Conservation (phyloP, 2,113 vertebrate species). For the Spea bombifrons region DNA sequence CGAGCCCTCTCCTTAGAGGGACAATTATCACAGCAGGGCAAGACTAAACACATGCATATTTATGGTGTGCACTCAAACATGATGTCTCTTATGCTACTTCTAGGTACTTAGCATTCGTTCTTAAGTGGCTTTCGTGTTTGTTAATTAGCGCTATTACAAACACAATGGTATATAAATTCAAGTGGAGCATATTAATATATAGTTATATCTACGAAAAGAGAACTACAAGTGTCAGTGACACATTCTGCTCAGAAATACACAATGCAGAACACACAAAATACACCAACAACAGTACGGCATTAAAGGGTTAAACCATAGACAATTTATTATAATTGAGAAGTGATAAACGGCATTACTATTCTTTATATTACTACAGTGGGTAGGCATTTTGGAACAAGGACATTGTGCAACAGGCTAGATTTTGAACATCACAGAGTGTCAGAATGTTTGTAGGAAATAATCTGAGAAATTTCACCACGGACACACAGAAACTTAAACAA, state of each 20-base stretch:
- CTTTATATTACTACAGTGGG: too few relatives aligned
- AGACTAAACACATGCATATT: conserved; percentile 48
- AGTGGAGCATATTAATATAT: neutral
- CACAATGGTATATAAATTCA: neutral
- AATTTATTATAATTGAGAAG: too few relatives aligned
- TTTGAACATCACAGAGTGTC: neutral
- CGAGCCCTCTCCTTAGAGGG: conserved; percentile 42
- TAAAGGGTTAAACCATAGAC: too few relatives aligned
- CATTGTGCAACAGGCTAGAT: too few relatives aligned
- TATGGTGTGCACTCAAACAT: conserved; percentile 25
- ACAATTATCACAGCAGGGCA: conserved; percentile 45
- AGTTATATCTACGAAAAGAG: neutral
- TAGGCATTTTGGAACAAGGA: too few relatives aligned
- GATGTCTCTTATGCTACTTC: conserved; percentile 25
- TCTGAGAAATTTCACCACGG: conserved; percentile 13
- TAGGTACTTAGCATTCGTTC: conserved; percentile 15
- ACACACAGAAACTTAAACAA: conserved; percentile 3
- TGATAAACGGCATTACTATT: too few relatives aligned
- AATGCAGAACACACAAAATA: too few relatives aligned
- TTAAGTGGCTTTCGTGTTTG: conserved; percentile 7
- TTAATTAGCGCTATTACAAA: neutral
- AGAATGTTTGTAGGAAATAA: conserved; percentile 23
- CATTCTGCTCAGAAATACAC: too few relatives aligned
- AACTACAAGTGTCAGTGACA: too few relatives aligned
- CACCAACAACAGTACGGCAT: too few relatives aligned